A percentile compares a stretch with the other conserved stretches of the same genome.
Evolutionary conservation across 2,113 vertebrate genomes (phyloP).

Genomic region (Phrynocephalus versicolor): DNA sequence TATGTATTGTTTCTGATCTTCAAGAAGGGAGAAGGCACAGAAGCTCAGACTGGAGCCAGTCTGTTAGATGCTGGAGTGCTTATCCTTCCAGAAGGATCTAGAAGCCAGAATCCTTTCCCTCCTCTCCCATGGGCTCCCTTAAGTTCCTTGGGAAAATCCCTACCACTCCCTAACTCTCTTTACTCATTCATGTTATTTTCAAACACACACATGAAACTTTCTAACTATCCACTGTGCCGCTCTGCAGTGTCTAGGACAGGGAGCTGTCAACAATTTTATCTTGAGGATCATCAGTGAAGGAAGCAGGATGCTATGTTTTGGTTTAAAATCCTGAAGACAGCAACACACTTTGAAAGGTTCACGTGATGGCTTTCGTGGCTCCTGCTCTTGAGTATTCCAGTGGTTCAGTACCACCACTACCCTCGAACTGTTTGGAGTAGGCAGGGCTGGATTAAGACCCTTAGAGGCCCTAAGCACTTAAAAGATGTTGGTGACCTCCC

Average conservation of each 20-base stretch:
- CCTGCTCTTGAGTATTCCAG: background rate
- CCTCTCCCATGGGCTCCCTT: background rate
- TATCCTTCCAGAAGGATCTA: background rate
- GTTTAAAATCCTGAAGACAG: slow-evolving; percentile 1
- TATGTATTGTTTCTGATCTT: background rate
- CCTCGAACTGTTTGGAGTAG: background rate
- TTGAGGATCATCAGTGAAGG: background rate
- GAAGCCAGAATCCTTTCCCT: background rate
- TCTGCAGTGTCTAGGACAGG: background rate
- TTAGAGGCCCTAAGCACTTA: too few species aligned
- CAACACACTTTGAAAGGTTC: background rate
- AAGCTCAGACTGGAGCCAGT: slow-evolving; percentile 73
- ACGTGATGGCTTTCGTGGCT: background rate
- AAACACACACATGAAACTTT: background rate
- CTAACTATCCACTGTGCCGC: background rate
- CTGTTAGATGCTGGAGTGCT: background rate
- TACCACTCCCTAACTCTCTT: slow-evolving; percentile 4
- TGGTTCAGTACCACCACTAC: background rate
- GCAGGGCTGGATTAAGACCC: too few species aligned
- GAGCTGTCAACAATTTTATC: background rate
- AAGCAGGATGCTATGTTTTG: background rate
- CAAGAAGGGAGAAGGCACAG: slow-evolving; percentile 23
- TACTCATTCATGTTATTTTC: background rate
- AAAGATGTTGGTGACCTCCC: too few species aligned
- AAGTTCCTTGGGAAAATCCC: slow-evolving; percentile 12